These are phyloP conservation scores for Phalanger gymnotis DNA, from an alignment of 2,797 vertebrate genomes.

Conservation along the genomic window DNA sequence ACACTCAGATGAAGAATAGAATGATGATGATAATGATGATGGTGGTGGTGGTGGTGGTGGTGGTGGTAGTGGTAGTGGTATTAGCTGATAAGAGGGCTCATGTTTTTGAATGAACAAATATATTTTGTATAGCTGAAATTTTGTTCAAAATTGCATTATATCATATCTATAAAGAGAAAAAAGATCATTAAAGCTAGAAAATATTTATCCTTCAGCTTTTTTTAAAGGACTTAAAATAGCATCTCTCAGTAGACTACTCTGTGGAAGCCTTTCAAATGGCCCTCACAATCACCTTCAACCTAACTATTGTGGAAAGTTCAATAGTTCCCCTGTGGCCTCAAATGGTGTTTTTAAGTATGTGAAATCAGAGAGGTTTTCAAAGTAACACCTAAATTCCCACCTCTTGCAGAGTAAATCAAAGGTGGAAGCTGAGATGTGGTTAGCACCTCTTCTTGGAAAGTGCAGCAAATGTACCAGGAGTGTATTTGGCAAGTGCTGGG, in stretches of 20 bases:
- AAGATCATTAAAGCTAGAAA: not conserved
- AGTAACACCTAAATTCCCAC: slow-evolving; percentile 12
- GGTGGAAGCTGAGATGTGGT: not conserved
- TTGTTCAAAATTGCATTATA: not conserved
- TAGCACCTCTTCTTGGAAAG: slow-evolving; percentile 13
- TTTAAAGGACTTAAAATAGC: not conserved
- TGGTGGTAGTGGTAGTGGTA: not conserved
- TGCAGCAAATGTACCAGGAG: slow-evolving; percentile 13
- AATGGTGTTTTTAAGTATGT: slow-evolving; percentile 25
- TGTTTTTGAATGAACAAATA: not conserved
- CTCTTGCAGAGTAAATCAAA: slow-evolving; percentile 13
- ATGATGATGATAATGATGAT: not conserved
- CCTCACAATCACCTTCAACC: not conserved
- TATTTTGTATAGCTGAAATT: not conserved
- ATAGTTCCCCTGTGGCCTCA: not conserved
- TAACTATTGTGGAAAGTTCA: not conserved
- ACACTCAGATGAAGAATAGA: not conserved
- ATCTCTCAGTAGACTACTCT: not conserved
- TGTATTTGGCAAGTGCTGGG: not conserved
- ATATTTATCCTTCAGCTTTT: not conserved
- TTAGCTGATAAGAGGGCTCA: not conserved
- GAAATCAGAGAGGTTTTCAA: slow-evolving; percentile 6
- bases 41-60: not conserved
- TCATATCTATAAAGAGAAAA: not conserved
- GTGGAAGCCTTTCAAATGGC: not conserved